A percentile compares a stretch with the other conserved stretches of the same genome.
Conservation (phyloP, 1,140 invertebrate species). For the Coptotermes formosanus region DNA sequence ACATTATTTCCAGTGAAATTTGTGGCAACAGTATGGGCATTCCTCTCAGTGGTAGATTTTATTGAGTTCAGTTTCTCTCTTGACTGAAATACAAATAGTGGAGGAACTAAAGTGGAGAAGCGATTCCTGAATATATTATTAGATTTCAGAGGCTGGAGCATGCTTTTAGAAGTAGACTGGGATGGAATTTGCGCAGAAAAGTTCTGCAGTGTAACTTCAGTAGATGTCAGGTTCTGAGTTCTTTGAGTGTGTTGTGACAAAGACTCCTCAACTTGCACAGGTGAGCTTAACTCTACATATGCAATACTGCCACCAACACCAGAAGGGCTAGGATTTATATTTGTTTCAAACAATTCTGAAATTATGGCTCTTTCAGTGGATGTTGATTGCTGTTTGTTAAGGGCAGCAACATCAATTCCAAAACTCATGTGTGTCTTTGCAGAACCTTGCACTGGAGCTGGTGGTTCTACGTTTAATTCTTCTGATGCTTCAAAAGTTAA, state of each 20-base stretch:
- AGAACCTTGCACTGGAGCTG: background rate
- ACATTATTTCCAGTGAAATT: background rate
- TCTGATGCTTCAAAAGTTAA: background rate
- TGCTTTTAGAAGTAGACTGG: background rate
- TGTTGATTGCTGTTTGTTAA: background rate
- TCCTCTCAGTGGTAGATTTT: background rate
- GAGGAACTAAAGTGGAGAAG: background rate
- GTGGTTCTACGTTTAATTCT: background rate
- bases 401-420: background rate
- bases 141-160: background rate
- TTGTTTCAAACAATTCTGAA: conserved; percentile 8
- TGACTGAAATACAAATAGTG: background rate
- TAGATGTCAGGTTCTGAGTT: background rate
- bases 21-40: background rate
- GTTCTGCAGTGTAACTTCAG: background rate
- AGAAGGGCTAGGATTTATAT: background rate
- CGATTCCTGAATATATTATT: background rate
- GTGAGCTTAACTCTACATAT: background rate
- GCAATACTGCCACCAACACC: background rate
- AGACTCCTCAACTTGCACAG: background rate
- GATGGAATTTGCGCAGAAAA: background rate
- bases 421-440: background rate
- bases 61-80: background rate
- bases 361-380: background rate
- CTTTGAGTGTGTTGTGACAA: background rate